phyloP scores from a whole-genome alignment of 2,797 vertebrate genomes.

The Perodicticus potto region DNA sequence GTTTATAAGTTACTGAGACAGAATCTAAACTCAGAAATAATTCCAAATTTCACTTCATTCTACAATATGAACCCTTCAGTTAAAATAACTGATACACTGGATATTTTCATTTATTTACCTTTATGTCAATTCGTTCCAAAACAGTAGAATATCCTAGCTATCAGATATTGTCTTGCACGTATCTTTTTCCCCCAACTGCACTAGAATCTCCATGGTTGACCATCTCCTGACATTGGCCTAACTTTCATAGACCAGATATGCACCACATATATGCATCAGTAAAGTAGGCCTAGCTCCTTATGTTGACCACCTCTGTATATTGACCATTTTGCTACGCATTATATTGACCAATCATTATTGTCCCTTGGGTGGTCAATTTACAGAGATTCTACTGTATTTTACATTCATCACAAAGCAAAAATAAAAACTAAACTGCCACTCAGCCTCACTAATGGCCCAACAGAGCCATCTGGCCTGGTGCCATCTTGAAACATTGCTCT shows the following conservation, averaged over 20 bases:
- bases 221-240: too few relatives aligned
- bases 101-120: neutral
- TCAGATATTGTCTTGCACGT: neutral
- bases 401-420: neutral
- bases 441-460: neutral
- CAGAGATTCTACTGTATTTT: neutral
- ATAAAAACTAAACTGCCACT: neutral
- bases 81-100: neutral
- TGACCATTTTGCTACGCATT: too few relatives aligned
- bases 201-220: too few relatives aligned
- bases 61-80: neutral
- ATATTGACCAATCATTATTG: too few relatives aligned
- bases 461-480: conserved; percentile 29
- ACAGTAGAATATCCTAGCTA: neutral
- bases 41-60: conserved; percentile 23
- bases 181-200: neutral
- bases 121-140: neutral
- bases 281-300: too few relatives aligned
- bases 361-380: too few relatives aligned
- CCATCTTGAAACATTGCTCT: conserved; percentile 41
- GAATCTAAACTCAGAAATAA: neutral
- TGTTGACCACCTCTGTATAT: too few relatives aligned
- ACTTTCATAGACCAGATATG: too few relatives aligned
- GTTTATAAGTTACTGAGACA: neutral
- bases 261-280: too few relatives aligned